Base-by-base conservation (phyloP, 1,140 invertebrate genomes). In the Idris sp. region DNA sequence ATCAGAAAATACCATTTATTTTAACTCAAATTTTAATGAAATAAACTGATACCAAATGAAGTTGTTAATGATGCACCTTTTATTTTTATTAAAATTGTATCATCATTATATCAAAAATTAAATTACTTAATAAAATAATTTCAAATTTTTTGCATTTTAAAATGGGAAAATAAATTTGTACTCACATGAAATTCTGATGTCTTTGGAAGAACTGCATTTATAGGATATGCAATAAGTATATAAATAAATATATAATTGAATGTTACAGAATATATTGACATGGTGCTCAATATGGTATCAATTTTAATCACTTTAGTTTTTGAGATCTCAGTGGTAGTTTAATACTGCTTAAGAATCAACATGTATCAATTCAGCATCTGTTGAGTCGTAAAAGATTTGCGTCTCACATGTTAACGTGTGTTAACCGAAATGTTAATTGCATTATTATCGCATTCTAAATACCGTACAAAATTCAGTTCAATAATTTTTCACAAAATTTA, bases 351-450 rank as follows among this genome's bases (percentile, higher is more conserved):
- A 14, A 7, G 33, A 18, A 31, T 36, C 28, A 48, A 28, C 13
- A 38, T 59, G 10, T 38, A 46, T 46, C 46, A 36, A 59, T 40
- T 6, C 33, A 49, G 48, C 56, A 61, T 48, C 56, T 61, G 56
- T 61, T 58, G 53, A 58, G 9, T 44, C 40, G 40, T 31, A 6
- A 6, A 15, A 35, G 41, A 36, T 46, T 38, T 53, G 28, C 41
- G 41, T 14, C 31, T 59, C 46, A 59, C 30, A 28, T 36, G 36
- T 14, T 10, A 7, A 19, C 35, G 40, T 35, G 7, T 15, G 7
- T 44, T 22, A 35, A 46, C 9, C 14, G 8, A 59, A 44, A 58
- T 19, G 44, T 58, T 36, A 33, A 22, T 22, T 46, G 18, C 11
- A 9, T 10, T 40, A 35, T 14, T 22, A 10, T 58, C 25, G n/a